Percentiles rank a stretch among this genome's conserved stretches.
Conservation (phyloP, 1,140 invertebrate species). For the Tetraneura akinire region DNA sequence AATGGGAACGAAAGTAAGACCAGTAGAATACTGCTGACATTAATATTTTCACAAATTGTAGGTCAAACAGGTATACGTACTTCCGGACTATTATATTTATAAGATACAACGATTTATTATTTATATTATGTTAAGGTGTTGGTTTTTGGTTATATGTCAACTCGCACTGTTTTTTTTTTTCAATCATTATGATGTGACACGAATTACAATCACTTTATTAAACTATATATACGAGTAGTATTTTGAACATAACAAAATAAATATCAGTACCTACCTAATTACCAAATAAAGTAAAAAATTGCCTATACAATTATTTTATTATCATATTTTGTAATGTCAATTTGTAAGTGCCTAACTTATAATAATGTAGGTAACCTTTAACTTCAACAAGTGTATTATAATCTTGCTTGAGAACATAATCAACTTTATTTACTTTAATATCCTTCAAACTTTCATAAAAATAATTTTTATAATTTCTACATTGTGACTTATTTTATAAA, state of each 20-base stretch:
- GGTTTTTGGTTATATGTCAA: constrained; percentile 5
- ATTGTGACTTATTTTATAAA: not conserved
- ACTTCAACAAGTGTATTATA: too few species aligned
- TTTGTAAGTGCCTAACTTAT: not conserved
- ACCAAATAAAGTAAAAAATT: not conserved
- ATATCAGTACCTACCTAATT: not conserved
- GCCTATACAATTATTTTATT: not conserved
- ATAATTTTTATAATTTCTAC: not conserved
- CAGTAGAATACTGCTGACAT: not conserved
- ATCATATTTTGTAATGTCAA: too few species aligned
- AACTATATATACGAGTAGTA: not conserved
- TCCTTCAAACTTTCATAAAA: not conserved
- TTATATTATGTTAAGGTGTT: not conserved
- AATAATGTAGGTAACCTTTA: too few species aligned
- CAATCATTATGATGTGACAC: not conserved
- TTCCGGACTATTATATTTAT: not conserved
- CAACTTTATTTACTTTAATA: too few species aligned
- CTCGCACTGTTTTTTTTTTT: not conserved
- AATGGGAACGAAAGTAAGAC: constrained; percentile 25
- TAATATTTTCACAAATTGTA: not conserved
- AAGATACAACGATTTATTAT: not conserved
- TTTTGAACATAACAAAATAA: not conserved
- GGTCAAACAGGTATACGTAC: constrained; percentile 7
- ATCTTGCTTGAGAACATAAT: too few species aligned
- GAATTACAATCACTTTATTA: not conserved